Conservation (phyloP, 1,140 invertebrate species). For the Pararge aegeria region DNA sequence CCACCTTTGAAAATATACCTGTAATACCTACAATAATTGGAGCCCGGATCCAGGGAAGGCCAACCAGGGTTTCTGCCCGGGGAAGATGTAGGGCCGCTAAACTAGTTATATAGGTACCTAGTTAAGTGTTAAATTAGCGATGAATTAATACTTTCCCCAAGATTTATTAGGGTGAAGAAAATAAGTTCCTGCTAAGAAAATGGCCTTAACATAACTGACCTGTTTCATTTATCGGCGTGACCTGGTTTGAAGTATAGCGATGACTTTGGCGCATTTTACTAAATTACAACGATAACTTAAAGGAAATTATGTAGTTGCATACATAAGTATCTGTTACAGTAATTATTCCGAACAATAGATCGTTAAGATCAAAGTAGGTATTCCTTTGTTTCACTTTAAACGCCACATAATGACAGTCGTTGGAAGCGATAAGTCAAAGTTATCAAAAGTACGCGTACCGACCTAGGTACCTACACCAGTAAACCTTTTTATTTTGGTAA, state of each 20-base stretch:
- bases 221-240: constrained; percentile 24
- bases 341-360: constrained; percentile 17
- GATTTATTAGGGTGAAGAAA: background rate
- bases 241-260: constrained; percentile 15
- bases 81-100: too few relatives aligned
- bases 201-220: constrained; percentile 12
- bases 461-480: too few relatives aligned
- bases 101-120: too few relatives aligned
- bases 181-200: constrained; percentile 8
- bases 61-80: too few relatives aligned
- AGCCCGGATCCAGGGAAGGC: too few relatives aligned
- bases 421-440: background rate
- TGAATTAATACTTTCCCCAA: background rate
- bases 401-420: background rate
- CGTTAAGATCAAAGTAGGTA: constrained; percentile 9
- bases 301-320: too few relatives aligned
- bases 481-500: too few relatives aligned
- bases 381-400: constrained; percentile 15
- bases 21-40: too few relatives aligned
- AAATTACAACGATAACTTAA: too few relatives aligned
- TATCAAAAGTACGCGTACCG: too few relatives aligned
- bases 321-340: constrained; percentile 1
- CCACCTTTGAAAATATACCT: too few relatives aligned
- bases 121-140: too few relatives aligned
- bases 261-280: constrained; percentile 10